These are phyloP conservation scores for Andrena marginata DNA, from an alignment of 2,888 invertebrate genomes.

Conservation along the genomic window DNA sequence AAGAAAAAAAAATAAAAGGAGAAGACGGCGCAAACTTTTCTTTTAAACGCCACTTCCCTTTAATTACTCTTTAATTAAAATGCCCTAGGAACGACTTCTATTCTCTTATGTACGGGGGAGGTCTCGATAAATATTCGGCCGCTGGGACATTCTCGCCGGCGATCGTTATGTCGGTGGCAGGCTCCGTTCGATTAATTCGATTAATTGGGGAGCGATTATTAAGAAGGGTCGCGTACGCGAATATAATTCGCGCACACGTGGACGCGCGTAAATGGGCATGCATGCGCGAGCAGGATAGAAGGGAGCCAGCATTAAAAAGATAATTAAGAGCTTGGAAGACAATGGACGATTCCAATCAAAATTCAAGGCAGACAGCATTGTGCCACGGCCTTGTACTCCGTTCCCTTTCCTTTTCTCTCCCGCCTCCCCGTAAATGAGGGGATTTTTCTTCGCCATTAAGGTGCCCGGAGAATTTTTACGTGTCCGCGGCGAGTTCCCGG, in stretches of 20 bases:
- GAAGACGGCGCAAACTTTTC: too few relatives aligned
- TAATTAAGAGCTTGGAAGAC: slow-evolving; percentile 65
- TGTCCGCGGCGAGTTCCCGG: not conserved
- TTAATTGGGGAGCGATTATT: slow-evolving; percentile 44
- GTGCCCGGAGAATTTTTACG: slow-evolving; percentile 32
- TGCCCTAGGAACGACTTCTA: not conserved
- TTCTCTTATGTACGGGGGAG: not conserved
- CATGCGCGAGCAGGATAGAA: not conserved
- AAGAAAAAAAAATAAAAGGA: not conserved
- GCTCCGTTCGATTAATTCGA: slow-evolving; percentile 16
- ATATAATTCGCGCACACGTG: slow-evolving; percentile 38
- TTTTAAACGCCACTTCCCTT: not conserved
- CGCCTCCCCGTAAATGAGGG: slow-evolving; percentile 54
- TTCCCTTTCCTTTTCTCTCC: slow-evolving; percentile 56
- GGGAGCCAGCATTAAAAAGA: slow-evolving; percentile 60
- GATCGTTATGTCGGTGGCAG: not conserved
- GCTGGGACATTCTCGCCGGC: not conserved
- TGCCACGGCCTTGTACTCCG: slow-evolving; percentile 51
- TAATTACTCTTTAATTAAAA: not conserved
- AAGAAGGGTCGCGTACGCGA: slow-evolving; percentile 8
- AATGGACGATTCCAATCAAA: slow-evolving; percentile 69
- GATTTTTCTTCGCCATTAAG: slow-evolving; percentile 56
- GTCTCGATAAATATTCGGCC: not conserved
- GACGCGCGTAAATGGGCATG: slow-evolving; percentile 21
- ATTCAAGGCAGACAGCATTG: slow-evolving; percentile 74